phyloP scores from a whole-genome alignment of 2,888 invertebrate genomes.

The Sminthurinus aureus region DNA sequence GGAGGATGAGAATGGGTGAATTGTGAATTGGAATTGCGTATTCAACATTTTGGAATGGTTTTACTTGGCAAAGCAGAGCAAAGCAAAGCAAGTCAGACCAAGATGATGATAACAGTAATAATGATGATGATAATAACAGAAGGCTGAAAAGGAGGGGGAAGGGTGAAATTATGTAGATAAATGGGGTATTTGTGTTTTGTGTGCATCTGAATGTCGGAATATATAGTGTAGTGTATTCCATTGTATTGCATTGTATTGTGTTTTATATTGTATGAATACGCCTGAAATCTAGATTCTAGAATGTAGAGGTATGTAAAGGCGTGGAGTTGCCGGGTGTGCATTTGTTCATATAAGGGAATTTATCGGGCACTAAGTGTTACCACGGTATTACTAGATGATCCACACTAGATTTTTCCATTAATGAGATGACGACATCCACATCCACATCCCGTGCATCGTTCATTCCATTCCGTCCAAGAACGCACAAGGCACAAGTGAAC shows the following conservation, averaged over 20 bases:
- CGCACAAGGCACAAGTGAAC: background rate
- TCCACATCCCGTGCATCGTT: constrained; percentile 49
- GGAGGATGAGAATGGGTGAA: background rate
- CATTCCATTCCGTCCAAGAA: constrained; percentile 23
- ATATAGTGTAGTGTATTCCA: too few relatives aligned
- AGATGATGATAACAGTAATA: background rate
- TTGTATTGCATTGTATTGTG: too few relatives aligned
- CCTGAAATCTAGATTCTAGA: too few relatives aligned
- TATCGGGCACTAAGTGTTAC: constrained; percentile 44
- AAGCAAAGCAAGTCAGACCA: constrained; percentile 16
- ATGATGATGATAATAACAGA: constrained; percentile 20
- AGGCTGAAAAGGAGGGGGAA: constrained; percentile 39
- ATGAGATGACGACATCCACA: constrained; percentile 54
- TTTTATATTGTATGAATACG: too few relatives aligned
- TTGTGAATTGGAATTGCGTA: background rate
- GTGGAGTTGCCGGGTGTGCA: background rate
- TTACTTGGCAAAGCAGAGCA: background rate
- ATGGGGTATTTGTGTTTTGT: constrained; percentile 26
- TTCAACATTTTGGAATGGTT: constrained; percentile 26
- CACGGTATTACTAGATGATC: constrained; percentile 48
- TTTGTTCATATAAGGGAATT: constrained; percentile 43
- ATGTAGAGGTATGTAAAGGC: too few relatives aligned
- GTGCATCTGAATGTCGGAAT: background rate
- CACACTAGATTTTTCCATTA: constrained; percentile 52
- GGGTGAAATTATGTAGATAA: constrained; percentile 47